These are phyloP conservation scores for Hephaestus fuliginosus DNA, from an alignment of 2,797 vertebrate species.

Conservation along the genomic window DNA sequence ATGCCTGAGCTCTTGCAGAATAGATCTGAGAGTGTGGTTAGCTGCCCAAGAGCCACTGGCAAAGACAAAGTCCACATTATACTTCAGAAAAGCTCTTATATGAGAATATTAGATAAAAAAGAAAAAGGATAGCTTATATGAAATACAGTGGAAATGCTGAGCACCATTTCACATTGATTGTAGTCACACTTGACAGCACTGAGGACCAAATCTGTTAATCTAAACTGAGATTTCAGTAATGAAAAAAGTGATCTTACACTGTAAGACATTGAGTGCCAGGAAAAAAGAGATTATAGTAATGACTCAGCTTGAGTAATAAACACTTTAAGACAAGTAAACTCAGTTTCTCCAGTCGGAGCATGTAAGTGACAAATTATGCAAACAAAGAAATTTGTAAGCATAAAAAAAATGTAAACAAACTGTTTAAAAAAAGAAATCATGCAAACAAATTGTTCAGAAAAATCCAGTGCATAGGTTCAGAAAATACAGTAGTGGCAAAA, in stretches of 20 bases:
- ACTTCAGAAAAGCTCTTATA: conserved; percentile 58
- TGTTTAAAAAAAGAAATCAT: conserved; percentile 17
- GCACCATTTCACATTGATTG: background rate
- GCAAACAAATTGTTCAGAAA: conserved; percentile 5
- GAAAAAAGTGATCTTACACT: background rate
- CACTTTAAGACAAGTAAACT: background rate
- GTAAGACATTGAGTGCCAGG: background rate
- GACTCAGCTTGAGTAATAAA: conserved; percentile 4
- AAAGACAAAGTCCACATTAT: conserved; percentile 58
- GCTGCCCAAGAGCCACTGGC: conserved; percentile 38
- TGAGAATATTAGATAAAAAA: conserved; percentile 26
- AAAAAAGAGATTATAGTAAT: background rate
- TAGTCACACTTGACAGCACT: background rate
- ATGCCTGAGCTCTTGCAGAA: conserved; percentile 51
- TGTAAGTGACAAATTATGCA: conserved; percentile 11
- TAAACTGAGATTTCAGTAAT: background rate
- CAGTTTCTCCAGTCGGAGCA: background rate
- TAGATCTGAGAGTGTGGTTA: conserved; percentile 51
- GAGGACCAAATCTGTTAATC: background rate
- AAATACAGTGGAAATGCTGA: conserved; percentile 10
- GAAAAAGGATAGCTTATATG: background rate
- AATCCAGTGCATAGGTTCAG: conserved; percentile 3
- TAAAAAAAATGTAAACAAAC: conserved; percentile 23
- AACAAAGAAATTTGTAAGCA: conserved; percentile 16
- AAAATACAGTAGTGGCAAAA: conserved; percentile 10